Evolutionary conservation across 2,113 vertebrate species (phyloP).

Genomic region (Otocyon megalotis): DNA sequence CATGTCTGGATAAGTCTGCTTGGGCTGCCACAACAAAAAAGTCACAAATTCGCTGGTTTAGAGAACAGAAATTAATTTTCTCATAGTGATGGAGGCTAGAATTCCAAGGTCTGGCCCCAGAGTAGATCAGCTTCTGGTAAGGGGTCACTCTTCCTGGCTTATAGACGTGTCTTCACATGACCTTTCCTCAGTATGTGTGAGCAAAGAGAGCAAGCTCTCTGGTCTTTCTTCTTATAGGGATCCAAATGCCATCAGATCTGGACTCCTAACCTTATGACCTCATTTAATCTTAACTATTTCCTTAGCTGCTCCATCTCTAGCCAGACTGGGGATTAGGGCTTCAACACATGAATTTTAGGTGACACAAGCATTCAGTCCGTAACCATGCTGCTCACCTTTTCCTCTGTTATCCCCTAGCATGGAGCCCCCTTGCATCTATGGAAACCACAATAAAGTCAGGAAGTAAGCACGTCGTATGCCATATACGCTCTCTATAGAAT

Average conservation of each 20-base stretch:
- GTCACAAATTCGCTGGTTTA: neutral
- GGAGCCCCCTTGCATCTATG: neutral
- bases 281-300: neutral
- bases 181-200: neutral
- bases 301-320: neutral
- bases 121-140: neutral
- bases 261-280: neutral
- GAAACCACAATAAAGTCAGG: neutral
- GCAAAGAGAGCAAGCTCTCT: neutral
- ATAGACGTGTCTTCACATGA: neutral
- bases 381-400: neutral
- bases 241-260: neutral
- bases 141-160: neutral
- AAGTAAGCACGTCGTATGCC: neutral
- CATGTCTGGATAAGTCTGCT: neutral
- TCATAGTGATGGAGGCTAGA: neutral
- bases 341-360: neutral
- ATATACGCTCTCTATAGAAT: neutral
- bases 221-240: neutral
- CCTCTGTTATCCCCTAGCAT: neutral
- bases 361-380: neutral
- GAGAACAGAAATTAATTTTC: neutral
- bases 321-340: neutral
- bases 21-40: neutral
- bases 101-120: neutral